Conservation (phyloP, 1,140 invertebrate species). For the Batillaria attramentaria region DNA sequence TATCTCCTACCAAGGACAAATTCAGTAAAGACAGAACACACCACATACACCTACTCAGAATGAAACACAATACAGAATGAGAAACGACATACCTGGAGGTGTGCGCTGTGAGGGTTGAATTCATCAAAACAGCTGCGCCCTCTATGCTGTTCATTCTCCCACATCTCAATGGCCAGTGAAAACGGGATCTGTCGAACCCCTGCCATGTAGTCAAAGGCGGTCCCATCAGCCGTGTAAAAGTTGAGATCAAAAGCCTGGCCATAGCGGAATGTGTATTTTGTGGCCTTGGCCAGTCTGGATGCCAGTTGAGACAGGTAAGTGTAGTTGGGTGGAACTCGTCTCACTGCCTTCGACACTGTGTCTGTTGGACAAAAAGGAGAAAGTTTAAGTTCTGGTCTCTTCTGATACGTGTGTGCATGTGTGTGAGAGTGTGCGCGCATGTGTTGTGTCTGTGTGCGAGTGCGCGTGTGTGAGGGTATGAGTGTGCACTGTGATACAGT, state of each 20-base stretch:
- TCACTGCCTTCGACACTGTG: slow-evolving; percentile 51
- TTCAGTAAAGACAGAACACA: background rate
- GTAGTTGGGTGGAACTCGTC: slow-evolving; percentile 53
- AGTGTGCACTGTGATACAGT: too few species aligned
- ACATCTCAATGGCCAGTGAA: slow-evolving; percentile 66
- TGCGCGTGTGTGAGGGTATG: too few species aligned
- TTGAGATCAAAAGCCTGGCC: slow-evolving; percentile 58
- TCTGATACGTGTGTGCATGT: too few species aligned
- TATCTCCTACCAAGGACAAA: too few species aligned
- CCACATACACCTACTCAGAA: background rate
- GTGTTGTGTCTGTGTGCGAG: too few species aligned
- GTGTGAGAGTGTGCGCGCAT: too few species aligned
- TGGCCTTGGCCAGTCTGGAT: slow-evolving; percentile 47
- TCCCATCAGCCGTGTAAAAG: slow-evolving; percentile 67
- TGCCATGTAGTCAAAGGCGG: slow-evolving; percentile 69
- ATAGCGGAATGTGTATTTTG: slow-evolving; percentile 54
- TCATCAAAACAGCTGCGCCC: slow-evolving; percentile 66
- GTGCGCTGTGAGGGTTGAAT: slow-evolving; percentile 65
- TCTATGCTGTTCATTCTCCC: slow-evolving; percentile 54
- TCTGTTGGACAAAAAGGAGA: slow-evolving; percentile 51
- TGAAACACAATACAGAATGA: background rate
- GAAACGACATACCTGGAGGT: slow-evolving; percentile 52
- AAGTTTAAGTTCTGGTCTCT: too few species aligned
- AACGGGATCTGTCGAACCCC: slow-evolving; percentile 67
- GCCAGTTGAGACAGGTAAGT: slow-evolving; percentile 56